Conservation (phyloP, 1,140 invertebrate genomes). For the Drosophila repleta region DNA sequence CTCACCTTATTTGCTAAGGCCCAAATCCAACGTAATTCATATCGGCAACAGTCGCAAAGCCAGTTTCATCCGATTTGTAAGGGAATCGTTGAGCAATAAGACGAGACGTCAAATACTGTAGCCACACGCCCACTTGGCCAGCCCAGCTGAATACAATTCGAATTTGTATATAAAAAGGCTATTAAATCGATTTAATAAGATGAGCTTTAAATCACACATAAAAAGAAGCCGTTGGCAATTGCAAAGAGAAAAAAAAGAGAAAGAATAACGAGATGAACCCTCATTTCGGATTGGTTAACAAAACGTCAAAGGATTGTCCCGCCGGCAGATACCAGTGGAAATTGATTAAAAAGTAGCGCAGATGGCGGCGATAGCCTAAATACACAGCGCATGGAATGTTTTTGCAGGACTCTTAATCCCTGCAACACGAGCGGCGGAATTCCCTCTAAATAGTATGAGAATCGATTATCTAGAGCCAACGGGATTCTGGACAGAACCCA, state of each 20-base stretch:
- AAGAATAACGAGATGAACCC: conserved; percentile 32
- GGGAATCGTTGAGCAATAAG: background rate
- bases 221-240: conserved; percentile 31
- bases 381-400: conserved; percentile 33
- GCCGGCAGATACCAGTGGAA: conserved; percentile 48
- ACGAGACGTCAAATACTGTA: background rate
- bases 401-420: conserved; percentile 11
- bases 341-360: conserved; percentile 71
- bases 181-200: conserved; percentile 11
- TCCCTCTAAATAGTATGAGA: conserved; percentile 46
- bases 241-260: conserved; percentile 23
- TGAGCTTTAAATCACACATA: conserved; percentile 23
- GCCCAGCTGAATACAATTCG: background rate
- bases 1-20: no score
- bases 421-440: background rate
- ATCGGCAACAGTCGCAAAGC: background rate
- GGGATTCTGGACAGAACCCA: background rate
- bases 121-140: background rate
- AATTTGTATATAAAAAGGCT: conserved; percentile 2
- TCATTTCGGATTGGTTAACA: conserved; percentile 39
- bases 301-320: conserved; percentile 56
- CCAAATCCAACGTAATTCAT: no score
- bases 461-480: conserved; percentile 48
- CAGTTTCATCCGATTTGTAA: background rate
- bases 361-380: conserved; percentile 45